phyloP scores from a whole-genome alignment of 2,888 invertebrate species.

The Loripinus fragilis region DNA sequence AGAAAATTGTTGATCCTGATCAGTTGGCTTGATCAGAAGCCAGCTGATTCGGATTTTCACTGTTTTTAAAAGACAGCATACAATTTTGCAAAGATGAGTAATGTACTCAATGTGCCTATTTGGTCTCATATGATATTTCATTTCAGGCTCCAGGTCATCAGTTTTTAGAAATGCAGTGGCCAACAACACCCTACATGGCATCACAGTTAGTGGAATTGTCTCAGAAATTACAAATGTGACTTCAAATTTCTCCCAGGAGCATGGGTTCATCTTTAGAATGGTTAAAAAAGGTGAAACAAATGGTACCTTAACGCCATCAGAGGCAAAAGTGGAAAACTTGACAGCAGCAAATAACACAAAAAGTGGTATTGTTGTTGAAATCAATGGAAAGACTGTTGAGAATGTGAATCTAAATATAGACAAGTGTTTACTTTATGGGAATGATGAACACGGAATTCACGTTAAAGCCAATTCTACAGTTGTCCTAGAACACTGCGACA shows the following conservation, averaged over 20 bases:
- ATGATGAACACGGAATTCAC: constrained; percentile 7
- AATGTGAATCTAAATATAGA: neutral
- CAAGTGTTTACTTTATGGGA: neutral
- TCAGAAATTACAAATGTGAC: neutral
- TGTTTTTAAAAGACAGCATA: too few species aligned
- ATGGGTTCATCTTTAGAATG: constrained; percentile 20
- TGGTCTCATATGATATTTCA: neutral
- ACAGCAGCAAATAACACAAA: constrained; percentile 14
- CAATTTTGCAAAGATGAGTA: too few species aligned
- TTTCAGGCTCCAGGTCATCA: neutral
- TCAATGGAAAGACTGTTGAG: neutral
- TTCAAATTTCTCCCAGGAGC: constrained; percentile 18
- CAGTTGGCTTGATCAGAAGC: too few species aligned
- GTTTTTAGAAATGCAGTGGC: constrained; percentile 7
- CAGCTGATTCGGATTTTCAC: too few species aligned
- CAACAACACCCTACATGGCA: constrained; percentile 27
- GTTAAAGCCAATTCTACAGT: constrained; percentile 21
- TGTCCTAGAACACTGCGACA: neutral
- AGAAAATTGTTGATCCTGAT: too few species aligned
- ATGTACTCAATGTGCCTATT: too few species aligned
- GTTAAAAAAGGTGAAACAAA: neutral
- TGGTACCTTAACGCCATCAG: too few species aligned
- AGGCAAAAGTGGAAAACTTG: neutral
- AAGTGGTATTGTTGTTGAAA: neutral
- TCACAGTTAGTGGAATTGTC: constrained; percentile 24